Base-by-base conservation (phyloP, 1,140 invertebrate genomes). In the Vollenhovia emeryi region DNA sequence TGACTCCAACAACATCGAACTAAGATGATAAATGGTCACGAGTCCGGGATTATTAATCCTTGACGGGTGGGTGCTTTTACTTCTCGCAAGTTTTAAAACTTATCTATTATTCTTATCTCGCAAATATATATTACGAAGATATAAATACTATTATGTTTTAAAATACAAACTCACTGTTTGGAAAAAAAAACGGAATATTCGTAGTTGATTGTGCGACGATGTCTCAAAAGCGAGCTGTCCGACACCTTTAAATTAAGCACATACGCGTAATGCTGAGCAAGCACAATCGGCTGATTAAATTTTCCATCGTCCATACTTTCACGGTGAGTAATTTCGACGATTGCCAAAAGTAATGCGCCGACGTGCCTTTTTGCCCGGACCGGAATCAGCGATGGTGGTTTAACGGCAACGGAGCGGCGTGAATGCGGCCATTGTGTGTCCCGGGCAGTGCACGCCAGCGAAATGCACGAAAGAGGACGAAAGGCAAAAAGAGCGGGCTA, bases 21-120 rank as follows among this genome's bases (percentile, higher is more conserved):
- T 82, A 57, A n/a, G n/a, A 82, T 82, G 66, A 82, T 82, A 82
- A 82, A 82, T 82, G n/a, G 27, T 73, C 52, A 43, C 36, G 18
- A 45, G 66, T 43, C 36, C 57, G 55, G 13, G 18, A 36, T 82
- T 82, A 82, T 73, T 82, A 82, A 82, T 82, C 68, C 40, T 33
- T 45, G 36, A 82, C 78, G 8, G 59, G 24, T 13, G 15, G 21
- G 36, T 59, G 5, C 59, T 82, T 33, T 80, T 82, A 73, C 27
- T 30, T 33, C 18, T 73, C 36, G 1, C 18, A 73, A 73, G 78
- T 73, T 82, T 73, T 30, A 11, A 3, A 73, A 82, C 52, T 73
- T 73, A n/a, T 24, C 9, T 30, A 59, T 30, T 18, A 15, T 57
- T 80, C 18, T 43, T 69, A 55, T 27, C 27, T 80, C 48, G 7